Evolutionary conservation across 2,888 invertebrate genomes (phyloP).

Genomic region (Ommatoiulus sabulosus): DNA sequence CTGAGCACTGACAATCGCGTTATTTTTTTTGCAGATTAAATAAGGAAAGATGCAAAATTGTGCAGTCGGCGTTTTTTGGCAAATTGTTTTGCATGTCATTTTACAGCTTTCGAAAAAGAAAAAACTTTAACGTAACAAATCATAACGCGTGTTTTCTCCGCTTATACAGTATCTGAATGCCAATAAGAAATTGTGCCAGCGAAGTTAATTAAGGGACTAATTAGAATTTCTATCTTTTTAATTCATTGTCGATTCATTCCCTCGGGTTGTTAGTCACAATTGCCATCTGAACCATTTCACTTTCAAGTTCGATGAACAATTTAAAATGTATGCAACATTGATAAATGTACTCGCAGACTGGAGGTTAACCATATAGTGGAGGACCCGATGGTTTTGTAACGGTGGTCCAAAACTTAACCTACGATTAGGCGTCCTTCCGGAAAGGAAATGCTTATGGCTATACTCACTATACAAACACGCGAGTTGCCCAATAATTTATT

Average conservation of each 20-base stretch:
- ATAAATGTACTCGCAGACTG: background rate
- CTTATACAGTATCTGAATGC: no score
- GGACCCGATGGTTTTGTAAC: background rate
- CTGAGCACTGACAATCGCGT: background rate
- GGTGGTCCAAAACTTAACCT: background rate
- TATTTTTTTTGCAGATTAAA: constrained; percentile 25
- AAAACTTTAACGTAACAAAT: no score
- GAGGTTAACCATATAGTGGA: no score
- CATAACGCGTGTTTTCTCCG: no score
- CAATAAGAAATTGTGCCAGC: no score
- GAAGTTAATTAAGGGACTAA: no score
- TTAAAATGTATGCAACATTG: background rate
- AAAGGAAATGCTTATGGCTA: background rate
- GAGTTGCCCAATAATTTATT: constrained; percentile 13
- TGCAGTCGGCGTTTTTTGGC: background rate
- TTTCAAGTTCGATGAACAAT: background rate
- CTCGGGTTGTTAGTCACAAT: no score
- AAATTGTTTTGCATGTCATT: background rate
- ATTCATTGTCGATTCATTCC: no score
- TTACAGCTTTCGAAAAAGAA: background rate
- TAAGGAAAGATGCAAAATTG: background rate
- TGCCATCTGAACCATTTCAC: background rate
- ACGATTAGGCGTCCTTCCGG: background rate
- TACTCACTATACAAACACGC: background rate
- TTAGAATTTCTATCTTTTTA: no score